Evolutionary conservation across 1,140 invertebrate species (phyloP).

Genomic region (Drosophila jambulina): DNA sequence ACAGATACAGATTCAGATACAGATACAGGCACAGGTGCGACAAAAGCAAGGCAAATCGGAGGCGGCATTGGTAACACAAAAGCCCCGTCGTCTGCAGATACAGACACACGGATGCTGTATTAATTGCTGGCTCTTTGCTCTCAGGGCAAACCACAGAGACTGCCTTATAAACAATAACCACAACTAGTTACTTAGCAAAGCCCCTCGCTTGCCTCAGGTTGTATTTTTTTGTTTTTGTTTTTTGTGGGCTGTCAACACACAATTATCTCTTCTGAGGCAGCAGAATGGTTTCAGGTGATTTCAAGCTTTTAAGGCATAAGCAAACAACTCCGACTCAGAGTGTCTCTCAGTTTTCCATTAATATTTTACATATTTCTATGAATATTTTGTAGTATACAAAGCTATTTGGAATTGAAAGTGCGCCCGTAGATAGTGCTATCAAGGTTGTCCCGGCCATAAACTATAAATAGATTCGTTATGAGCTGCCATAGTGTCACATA

Average conservation of each 20-base stretch:
- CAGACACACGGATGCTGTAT: conserved; percentile 55
- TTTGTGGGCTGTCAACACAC: conserved; percentile 65
- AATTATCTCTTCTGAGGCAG: conserved; percentile 63
- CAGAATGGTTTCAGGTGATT: conserved; percentile 69
- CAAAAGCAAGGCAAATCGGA: background rate
- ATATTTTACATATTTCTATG: background rate
- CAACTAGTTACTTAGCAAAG: conserved; percentile 56
- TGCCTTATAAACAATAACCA: conserved; percentile 76
- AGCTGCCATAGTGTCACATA: background rate
- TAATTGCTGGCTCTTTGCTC: conserved; percentile 52
- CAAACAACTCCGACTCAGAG: background rate
- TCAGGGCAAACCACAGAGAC: conserved; percentile 71
- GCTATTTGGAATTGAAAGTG: background rate
- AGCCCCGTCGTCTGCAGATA: conserved; percentile 31
- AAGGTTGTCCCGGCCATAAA: background rate
- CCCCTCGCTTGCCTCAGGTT: background rate
- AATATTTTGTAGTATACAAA: too few species aligned
- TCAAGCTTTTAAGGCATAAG: conserved; percentile 59
- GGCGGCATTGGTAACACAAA: conserved; percentile 22
- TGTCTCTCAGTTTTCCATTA: background rate
- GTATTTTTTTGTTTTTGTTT: conserved; percentile 15
- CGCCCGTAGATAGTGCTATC: conserved; percentile 12
- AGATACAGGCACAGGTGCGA: conserved; percentile 10
- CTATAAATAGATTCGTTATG: conserved; percentile 3
- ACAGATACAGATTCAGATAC: conserved; percentile 34